Conservation (phyloP, 2,797 vertebrate species). For the Emydoidea blandingii region DNA sequence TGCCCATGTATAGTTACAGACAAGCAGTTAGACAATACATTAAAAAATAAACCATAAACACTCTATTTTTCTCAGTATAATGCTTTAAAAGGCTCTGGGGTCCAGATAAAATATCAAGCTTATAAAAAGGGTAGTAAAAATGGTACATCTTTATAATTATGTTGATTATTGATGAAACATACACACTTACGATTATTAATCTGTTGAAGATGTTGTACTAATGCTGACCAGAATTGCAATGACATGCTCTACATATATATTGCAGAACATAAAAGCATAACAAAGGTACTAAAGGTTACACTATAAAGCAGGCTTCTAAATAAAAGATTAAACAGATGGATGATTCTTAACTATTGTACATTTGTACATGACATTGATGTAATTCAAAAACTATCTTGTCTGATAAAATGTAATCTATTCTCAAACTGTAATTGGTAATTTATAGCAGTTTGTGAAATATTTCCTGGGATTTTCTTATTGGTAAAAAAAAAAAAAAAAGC, state of each 20-base stretch:
- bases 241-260: not conserved
- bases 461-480: not conserved
- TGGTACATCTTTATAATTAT: not conserved
- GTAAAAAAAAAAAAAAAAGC: not conserved
- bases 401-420: constrained; percentile 68
- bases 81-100: not conserved
- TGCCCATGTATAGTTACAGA: not conserved
- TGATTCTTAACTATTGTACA: constrained; percentile 54
- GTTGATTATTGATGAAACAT: not conserved
- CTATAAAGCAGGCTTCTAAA: accelerated
- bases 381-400: constrained; percentile 54
- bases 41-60: not conserved
- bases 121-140: not conserved
- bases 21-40: not conserved
- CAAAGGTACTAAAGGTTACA: not conserved
- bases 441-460: constrained; percentile 46
- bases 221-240: not conserved
- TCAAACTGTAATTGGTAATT: constrained; percentile 57
- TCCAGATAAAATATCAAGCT: not conserved
- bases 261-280: not conserved
- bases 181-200: not conserved
- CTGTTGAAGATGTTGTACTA: not conserved
- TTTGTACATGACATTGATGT: constrained; percentile 63
- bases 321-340: constrained; percentile 60
- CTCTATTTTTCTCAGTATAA: not conserved